Evolutionary conservation across 2,797 vertebrate genomes (phyloP), one percentile per base, ranked within the genome.

Genomic region (Gobio occitaniae): DNA sequence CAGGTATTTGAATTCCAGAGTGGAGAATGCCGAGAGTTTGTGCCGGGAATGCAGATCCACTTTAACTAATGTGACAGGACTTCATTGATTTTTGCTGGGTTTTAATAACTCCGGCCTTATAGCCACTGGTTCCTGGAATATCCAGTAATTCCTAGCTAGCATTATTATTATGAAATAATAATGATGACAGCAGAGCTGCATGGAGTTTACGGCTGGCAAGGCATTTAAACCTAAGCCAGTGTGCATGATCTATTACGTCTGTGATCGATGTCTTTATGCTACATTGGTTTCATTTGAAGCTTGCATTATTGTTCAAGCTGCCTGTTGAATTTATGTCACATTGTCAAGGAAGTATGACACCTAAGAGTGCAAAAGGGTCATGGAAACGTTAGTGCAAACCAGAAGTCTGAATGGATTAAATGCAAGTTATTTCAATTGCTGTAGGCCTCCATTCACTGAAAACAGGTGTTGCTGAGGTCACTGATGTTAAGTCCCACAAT

Each of bases 61-160:
- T 82, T 59, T 15, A 72, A 72, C 41, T 70, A 83, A 83, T 86
- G 72, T 66, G 44, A 83, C 68, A 82, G 52, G 68, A 82, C 9
- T 54, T 75, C 21, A 75, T 74, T 48, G 72, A 83, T 83, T 75
- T 44, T 48, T 50, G 12, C 50, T 21, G 41, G 56, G 41, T 15
- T 66, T 83, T 54, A 66, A 83, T 76, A 75, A 36, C 13, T 54
- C 3, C 10, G 0, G 2, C 29, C 44, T 76, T 38, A 19, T 21
- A n/a, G 72, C 48, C 29, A 16, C 16, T 25, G 29, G 25, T 78
- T 84, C 21, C 74, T 77, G 36, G 63, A 78, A 78, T 68, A 56
- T 56, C n/a, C 10, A 77, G 74, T 12, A 15, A 84, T 56, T 47
- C 15, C 38, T 61, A 21, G 61, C 72, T 68, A 44, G n/a, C 44